Conservation (phyloP, 2,888 invertebrate genomes). For the Drosophila testacea region DNA sequence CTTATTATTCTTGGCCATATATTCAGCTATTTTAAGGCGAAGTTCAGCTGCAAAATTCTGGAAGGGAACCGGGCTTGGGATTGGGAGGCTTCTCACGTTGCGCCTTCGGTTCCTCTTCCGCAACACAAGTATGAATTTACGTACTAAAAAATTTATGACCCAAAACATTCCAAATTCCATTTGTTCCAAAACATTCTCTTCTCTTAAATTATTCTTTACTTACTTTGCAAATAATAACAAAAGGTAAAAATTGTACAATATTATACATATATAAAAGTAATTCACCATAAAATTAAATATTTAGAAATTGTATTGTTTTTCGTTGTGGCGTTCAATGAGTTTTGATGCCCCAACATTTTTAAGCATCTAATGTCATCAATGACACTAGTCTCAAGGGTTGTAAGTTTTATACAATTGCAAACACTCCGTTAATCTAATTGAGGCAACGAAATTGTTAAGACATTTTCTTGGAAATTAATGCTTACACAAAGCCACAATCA, state of each 20-base stretch:
- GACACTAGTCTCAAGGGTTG: slow-evolving; percentile 16
- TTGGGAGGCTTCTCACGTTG: too few relatives aligned
- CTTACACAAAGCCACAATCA: slow-evolving; percentile 38
- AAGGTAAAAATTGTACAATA: not conserved
- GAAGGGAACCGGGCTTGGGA: too few relatives aligned
- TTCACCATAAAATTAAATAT: not conserved
- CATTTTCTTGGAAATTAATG: slow-evolving; percentile 57
- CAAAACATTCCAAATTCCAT: too few relatives aligned
- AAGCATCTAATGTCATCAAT: not conserved
- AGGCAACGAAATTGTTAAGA: slow-evolving; percentile 70
- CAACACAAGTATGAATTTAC: too few relatives aligned
- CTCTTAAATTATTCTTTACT: not conserved
- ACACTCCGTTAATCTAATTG: slow-evolving; percentile 53
- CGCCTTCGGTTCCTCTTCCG: too few relatives aligned
- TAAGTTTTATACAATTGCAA: slow-evolving; percentile 19
- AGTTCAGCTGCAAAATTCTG: too few relatives aligned
- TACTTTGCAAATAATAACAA: not conserved
- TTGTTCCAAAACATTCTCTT: not conserved
- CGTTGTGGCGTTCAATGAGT: not conserved
- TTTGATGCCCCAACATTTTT: not conserved
- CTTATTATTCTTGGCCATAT: too few relatives aligned
- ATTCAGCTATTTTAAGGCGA: too few relatives aligned
- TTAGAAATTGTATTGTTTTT: not conserved
- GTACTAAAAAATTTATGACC: too few relatives aligned
- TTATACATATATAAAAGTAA: too few relatives aligned